Percentiles rank a stretch among this genome's conserved stretches.
Evolutionary conservation across 2,113 vertebrate genomes (phyloP).

Genomic region (Ciconia maguari): DNA sequence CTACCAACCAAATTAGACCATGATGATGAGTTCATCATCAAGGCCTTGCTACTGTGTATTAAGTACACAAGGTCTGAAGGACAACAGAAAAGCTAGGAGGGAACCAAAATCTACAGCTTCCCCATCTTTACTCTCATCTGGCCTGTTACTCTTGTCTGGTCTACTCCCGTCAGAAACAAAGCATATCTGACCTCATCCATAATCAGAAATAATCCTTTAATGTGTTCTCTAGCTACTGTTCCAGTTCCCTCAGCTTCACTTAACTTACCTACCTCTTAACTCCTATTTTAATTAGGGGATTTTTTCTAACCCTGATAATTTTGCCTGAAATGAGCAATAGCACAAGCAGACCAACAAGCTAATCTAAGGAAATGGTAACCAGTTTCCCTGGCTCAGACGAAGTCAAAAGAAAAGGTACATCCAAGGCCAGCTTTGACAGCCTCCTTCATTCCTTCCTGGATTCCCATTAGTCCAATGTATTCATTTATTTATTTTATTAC

Average conservation of each 20-base stretch:
- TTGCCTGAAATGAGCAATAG: background rate
- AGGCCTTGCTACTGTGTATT: background rate
- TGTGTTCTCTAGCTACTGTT: slow-evolving; percentile 25
- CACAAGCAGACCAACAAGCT: background rate
- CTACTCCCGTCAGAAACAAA: background rate
- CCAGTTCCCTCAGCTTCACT: slow-evolving; percentile 22
- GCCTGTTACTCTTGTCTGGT: background rate
- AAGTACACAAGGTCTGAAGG: background rate
- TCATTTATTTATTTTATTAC: background rate
- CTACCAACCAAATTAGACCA: background rate
- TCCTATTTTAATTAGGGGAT: slow-evolving; percentile 37
- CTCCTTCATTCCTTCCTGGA: background rate
- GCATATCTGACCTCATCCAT: slow-evolving; percentile 43
- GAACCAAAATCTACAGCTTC: background rate
- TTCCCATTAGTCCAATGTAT: background rate
- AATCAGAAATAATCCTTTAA: slow-evolving; percentile 51
- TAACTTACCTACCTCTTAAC: slow-evolving; percentile 8
- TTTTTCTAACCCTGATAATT: slow-evolving; percentile 21
- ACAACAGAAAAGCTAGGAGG: background rate
- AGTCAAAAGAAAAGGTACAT: background rate
- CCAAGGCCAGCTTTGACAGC: background rate
- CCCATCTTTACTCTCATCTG: background rate
- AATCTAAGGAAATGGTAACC: background rate
- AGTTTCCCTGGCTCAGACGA: background rate
- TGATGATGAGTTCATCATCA: background rate